phyloP scores from a whole-genome alignment of 2,113 vertebrate species.

The Suncus etruscus region DNA sequence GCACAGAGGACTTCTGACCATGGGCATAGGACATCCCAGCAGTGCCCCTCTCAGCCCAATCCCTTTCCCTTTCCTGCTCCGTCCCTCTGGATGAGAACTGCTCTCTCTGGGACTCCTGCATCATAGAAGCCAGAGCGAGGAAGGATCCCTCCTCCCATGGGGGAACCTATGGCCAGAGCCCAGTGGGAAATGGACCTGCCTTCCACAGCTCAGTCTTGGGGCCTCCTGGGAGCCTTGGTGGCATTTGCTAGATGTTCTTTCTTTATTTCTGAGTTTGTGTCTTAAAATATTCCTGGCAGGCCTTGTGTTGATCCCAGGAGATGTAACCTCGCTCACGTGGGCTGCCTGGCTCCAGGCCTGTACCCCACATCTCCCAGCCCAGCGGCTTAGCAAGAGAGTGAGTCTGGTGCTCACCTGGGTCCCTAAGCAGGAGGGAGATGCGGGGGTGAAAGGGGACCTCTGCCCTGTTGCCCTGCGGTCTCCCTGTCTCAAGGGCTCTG shows the following conservation, averaged over 20 bases:
- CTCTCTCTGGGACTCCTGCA: too few relatives aligned
- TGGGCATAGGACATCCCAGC: fast-evolving
- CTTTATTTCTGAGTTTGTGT: constrained; percentile 80
- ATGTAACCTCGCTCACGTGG: constrained; percentile 67
- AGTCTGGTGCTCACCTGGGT: background rate
- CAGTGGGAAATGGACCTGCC: background rate
- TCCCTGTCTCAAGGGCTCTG: background rate
- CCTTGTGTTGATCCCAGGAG: constrained; percentile 56
- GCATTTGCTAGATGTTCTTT: constrained; percentile 78
- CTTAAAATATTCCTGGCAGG: constrained; percentile 80
- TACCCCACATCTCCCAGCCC: constrained; percentile 12
- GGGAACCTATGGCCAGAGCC: too few relatives aligned
- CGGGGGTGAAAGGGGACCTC: too few relatives aligned
- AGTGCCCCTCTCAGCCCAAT: background rate
- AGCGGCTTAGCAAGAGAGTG: background rate
- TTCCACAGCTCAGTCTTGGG: background rate
- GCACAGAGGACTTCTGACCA: fast-evolving
- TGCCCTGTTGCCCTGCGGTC: too few relatives aligned
- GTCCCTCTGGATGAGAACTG: too few relatives aligned
- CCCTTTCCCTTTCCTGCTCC: background rate
- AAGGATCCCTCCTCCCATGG: too few relatives aligned
- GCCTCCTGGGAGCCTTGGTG: constrained; percentile 53
- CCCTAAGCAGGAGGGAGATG: background rate
- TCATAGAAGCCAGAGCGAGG: too few relatives aligned
- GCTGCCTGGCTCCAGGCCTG: constrained; percentile 33